These are phyloP conservation scores for Origma solitaria DNA, from an alignment of 2,113 vertebrate genomes.

Conservation along the genomic window DNA sequence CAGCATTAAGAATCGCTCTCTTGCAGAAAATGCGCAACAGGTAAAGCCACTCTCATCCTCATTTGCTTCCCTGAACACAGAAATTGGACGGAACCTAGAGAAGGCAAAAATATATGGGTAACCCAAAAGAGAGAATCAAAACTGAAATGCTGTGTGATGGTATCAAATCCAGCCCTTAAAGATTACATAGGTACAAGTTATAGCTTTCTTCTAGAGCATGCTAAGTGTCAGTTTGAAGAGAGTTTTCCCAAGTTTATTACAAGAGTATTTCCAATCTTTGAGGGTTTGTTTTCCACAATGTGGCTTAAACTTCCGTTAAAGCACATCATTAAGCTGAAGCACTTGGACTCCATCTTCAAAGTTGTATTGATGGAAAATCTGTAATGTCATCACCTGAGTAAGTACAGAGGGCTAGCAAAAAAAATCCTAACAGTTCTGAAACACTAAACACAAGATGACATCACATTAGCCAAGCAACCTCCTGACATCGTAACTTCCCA, in stretches of 20 bases:
- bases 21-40: slow-evolving; percentile 96
- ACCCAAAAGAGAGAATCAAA: neutral
- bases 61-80: slow-evolving; percentile 95
- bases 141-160: neutral
- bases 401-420: neutral
- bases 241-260: no score
- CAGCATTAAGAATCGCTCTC: slow-evolving; percentile 96
- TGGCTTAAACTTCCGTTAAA: neutral
- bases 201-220: neutral
- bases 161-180: neutral
- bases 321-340: neutral
- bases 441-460: neutral
- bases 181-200: neutral
- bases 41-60: slow-evolving; percentile 98
- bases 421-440: neutral
- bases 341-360: neutral
- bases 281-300: neutral
- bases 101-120: neutral
- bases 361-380: neutral
- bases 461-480: neutral
- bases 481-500: neutral
- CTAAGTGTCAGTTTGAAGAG: neutral
- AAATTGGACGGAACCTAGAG: slow-evolving; percentile 93
- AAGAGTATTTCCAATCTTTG: neutral
- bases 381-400: neutral